Percentiles rank a stretch among this genome's conserved stretches.
phyloP scores from a whole-genome alignment of 2,888 invertebrate genomes.

The Lycocerus yunnanus region DNA sequence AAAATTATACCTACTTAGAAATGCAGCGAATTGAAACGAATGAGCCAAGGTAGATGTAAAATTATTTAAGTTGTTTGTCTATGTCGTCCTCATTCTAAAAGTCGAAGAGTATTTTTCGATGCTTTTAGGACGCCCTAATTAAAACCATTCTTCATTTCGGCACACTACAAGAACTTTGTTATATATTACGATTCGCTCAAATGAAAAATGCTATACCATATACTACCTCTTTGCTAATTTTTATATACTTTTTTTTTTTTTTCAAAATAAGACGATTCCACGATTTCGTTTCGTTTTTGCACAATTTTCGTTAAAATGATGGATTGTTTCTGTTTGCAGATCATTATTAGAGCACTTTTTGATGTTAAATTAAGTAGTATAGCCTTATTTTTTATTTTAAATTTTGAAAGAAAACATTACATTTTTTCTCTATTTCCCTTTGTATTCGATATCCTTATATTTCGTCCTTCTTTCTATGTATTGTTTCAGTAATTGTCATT shows the following conservation, averaged over 20 bases:
- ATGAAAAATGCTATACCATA: neutral
- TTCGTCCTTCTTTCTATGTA: too few relatives aligned
- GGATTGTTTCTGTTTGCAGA: neutral
- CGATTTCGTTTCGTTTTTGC: neutral
- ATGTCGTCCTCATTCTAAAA: conserved; percentile 3
- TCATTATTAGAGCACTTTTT: neutral
- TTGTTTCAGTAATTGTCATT: too few relatives aligned
- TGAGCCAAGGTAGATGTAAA: conserved; percentile 18
- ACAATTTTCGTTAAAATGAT: neutral
- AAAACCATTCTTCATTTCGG: neutral
- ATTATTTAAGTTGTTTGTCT: conserved; percentile 24
- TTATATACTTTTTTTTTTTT: neutral
- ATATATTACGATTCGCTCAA: neutral
- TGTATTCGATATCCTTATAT: too few relatives aligned
- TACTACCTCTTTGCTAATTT: neutral
- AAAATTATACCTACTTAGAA: conserved; percentile 12
- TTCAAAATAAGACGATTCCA: neutral
- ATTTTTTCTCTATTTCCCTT: neutral
- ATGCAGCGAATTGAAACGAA: conserved; percentile 23
- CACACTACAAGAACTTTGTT: neutral
- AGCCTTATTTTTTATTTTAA: neutral
- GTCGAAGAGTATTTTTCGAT: neutral
- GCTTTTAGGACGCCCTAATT: neutral
- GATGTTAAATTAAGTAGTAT: neutral
- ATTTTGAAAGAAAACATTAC: neutral